Base-by-base conservation (phyloP, 2,888 invertebrate species). In the Syritta pipiens region DNA sequence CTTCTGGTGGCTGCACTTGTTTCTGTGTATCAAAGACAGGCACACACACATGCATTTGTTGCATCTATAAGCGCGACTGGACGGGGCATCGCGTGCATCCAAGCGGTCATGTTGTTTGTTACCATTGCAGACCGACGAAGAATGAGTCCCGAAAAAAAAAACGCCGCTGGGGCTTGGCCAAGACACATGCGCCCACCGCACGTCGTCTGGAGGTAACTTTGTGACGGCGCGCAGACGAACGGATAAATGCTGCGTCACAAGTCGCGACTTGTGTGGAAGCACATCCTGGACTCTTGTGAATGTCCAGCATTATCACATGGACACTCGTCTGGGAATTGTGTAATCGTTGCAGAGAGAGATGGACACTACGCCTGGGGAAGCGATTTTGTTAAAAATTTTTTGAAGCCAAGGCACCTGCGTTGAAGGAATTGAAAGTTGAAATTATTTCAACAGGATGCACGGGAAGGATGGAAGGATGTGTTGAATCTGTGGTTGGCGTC, bases 81-180 rank as follows among this genome's bases (percentile, higher is more conserved):
- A n/a, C n/a, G n/a, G n/a, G 19, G 22, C 12, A 51, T 53, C 37
- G 53, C 37, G 53, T 53, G 53, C 37, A 53, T 37, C 53, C 17
- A 24, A 55, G 17, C 37, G 40, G 40, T 55, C 55, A 55, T 55
- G 40, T 40, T 55, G 37, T 55, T 40, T 26, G 55, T 55, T 40
- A 55, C 37, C 55, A 55, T 26, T 26, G 40, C 55, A 55, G 55
- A 55, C n/a, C n/a, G n/a, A n/a, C 55, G 40, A 19, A 28, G 17
- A 49, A 49, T 30, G 30, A 19, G 28, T 49, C 30, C 26, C 30
- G 14, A 49, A 28, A 26, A 24, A 4, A 32, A 17, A 1, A 12
- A 9, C 12, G 12, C 12, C 12, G 44, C 46, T 1, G 48, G 48
- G 26, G 7, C 22, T 17, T 28, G 48, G 48, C 9, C 10, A 20